Conservation (phyloP, 2,888 invertebrate species). For the Andrena fulva region DNA sequence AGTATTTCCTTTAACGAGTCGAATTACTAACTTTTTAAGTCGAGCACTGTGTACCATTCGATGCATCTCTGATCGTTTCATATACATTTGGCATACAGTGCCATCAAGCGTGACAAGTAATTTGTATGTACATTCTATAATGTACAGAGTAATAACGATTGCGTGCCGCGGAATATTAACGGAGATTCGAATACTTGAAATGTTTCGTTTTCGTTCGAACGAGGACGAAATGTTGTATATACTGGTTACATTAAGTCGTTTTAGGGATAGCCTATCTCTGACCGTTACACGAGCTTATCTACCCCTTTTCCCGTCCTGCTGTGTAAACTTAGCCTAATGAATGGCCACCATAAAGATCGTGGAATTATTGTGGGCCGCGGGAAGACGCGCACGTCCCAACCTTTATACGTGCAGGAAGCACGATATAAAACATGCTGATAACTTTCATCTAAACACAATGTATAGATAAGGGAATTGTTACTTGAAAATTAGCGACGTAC, state of each 20-base stretch:
- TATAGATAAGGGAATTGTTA: too few relatives aligned
- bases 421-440: too few relatives aligned
- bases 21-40: not conserved
- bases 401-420: too few relatives aligned
- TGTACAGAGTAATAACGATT: not conserved
- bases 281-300: constrained; percentile 58
- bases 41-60: not conserved
- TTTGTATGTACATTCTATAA: not conserved
- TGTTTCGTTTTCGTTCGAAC: not conserved
- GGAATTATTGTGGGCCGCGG: constrained; percentile 13
- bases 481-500: too few relatives aligned
- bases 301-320: constrained; percentile 47
- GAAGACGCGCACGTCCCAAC: not conserved
- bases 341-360: constrained; percentile 15
- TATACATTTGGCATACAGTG: not conserved
- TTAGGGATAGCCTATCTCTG: constrained; percentile 36
- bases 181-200: not conserved
- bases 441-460: too few relatives aligned
- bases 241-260: constrained; percentile 34
- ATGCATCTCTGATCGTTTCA: not conserved
- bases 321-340: constrained; percentile 43
- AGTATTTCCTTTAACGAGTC: not conserved
- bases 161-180: not conserved
- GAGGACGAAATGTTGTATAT: not conserved
- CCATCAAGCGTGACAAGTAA: not conserved